Evolutionary conservation across 1,140 invertebrate genomes (phyloP).

Genomic region (Globodera ellingtonae): DNA sequence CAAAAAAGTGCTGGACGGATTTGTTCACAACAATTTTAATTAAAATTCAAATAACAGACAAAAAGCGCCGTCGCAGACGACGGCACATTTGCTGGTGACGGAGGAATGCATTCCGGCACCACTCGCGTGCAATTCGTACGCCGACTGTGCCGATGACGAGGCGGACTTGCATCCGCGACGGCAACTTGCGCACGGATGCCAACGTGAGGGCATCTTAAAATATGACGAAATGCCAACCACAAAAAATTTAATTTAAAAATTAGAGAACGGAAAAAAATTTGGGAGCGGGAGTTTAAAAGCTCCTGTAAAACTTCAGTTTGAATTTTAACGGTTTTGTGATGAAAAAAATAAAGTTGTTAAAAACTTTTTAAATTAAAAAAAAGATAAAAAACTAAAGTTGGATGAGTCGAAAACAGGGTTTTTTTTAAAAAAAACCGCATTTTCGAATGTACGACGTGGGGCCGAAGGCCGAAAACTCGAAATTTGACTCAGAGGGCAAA

Average conservation of each 20-base stretch:
- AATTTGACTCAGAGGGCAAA: too few species aligned
- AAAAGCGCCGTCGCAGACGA: background rate
- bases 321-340: background rate
- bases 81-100: background rate
- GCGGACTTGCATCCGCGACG: constrained; percentile 26
- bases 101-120: constrained; percentile 35
- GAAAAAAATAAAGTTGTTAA: too few species aligned
- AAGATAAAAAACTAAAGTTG: too few species aligned
- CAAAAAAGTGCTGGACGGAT: background rate
- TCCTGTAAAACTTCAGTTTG: constrained; percentile 6
- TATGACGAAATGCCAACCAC: background rate
- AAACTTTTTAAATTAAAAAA: too few species aligned
- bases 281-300: background rate
- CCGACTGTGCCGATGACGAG: constrained; percentile 32
- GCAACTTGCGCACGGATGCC: constrained; percentile 31
- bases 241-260: constrained; percentile 6
- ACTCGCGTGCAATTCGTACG: constrained; percentile 38
- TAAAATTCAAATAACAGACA: constrained; percentile 11
- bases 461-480: too few species aligned
- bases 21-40: constrained; percentile 17
- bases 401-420: too few species aligned
- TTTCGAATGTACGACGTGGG: too few species aligned
- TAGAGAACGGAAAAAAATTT: background rate
- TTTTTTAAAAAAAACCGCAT: too few species aligned
- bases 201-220: constrained; percentile 22